Evolutionary conservation across 2,888 invertebrate genomes (phyloP).

Genomic region (Drosophila rubida): DNA sequence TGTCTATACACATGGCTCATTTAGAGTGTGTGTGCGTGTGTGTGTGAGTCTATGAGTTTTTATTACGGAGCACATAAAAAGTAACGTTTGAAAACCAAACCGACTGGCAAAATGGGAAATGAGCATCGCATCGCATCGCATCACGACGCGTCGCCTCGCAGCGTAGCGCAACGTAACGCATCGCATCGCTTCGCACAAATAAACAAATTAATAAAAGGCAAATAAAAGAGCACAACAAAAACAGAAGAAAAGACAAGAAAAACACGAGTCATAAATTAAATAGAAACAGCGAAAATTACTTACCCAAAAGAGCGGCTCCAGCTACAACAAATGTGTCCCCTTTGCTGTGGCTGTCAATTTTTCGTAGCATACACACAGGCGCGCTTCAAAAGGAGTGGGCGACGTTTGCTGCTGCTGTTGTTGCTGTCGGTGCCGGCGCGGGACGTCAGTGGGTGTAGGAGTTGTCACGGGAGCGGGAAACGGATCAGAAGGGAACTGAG

Average conservation of each 20-base stretch:
- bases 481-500: slow-evolving; percentile 38
- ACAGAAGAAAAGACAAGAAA: slow-evolving; percentile 58
- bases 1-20: slow-evolving; percentile 39
- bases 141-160: slow-evolving; percentile 40
- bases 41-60: slow-evolving; percentile 40
- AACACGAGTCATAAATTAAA: slow-evolving; percentile 77
- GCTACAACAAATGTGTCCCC: slow-evolving; percentile 59
- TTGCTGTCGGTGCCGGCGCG: neutral
- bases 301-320: slow-evolving; percentile 53
- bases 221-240: slow-evolving; percentile 51
- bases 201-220: slow-evolving; percentile 80
- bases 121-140: slow-evolving; percentile 46
- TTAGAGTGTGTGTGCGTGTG: slow-evolving; percentile 11
- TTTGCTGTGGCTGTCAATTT: slow-evolving; percentile 72
- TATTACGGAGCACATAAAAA: slow-evolving; percentile 66
- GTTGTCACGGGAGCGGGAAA: slow-evolving; percentile 2
- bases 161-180: slow-evolving; percentile 36
- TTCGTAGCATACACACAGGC: slow-evolving; percentile 75
- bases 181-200: slow-evolving; percentile 58
- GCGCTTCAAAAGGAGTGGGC: slow-evolving; percentile 48
- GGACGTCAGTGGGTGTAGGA: neutral
- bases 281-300: slow-evolving; percentile 79
- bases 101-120: slow-evolving; percentile 44
- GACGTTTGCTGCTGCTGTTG: neutral
- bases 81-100: slow-evolving; percentile 44